Conservation (phyloP, 2,888 invertebrate species). For the Netelia virgata region DNA sequence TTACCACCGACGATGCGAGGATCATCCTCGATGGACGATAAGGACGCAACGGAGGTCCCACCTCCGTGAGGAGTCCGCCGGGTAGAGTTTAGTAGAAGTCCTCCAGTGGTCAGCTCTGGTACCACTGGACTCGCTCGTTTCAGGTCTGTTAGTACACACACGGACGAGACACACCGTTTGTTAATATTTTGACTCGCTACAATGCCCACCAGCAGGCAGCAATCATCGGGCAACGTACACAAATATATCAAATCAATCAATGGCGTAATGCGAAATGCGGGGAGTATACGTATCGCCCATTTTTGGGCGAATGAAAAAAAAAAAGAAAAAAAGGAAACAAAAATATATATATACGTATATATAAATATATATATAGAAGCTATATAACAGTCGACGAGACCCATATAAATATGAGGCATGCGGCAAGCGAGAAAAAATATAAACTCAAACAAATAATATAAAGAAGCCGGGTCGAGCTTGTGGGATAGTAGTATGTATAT, state of each 20-base stretch:
- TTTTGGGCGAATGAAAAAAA: constrained; percentile 31
- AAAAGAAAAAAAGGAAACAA: constrained; percentile 9
- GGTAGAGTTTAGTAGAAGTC: constrained; percentile 84
- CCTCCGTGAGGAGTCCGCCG: constrained; percentile 82
- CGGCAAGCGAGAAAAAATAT: constrained; percentile 74
- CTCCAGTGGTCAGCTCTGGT: constrained; percentile 85
- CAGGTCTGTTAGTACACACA: constrained; percentile 85
- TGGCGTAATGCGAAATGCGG: neutral
- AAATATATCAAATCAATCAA: constrained; percentile 5
- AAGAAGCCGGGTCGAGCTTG: constrained; percentile 78
- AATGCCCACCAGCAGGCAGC: constrained; percentile 73
- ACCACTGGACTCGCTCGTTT: constrained; percentile 85
- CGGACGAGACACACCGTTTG: constrained; percentile 76
- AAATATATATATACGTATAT: constrained; percentile 2
- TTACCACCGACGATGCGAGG: constrained; percentile 86
- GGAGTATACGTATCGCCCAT: constrained; percentile 16
- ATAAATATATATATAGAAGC: constrained; percentile 59
- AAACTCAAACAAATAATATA: constrained; percentile 49
- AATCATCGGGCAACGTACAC: constrained; percentile 1
- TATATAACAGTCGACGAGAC: constrained; percentile 64
- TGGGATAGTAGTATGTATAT: constrained; percentile 50
- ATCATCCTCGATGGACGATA: constrained; percentile 85
- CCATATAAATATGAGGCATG: constrained; percentile 72
- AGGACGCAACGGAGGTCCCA: constrained; percentile 84
- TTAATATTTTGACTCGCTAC: constrained; percentile 77